Base-by-base conservation (phyloP, 2,113 vertebrate species). In the Pseudopipra pipra region DNA sequence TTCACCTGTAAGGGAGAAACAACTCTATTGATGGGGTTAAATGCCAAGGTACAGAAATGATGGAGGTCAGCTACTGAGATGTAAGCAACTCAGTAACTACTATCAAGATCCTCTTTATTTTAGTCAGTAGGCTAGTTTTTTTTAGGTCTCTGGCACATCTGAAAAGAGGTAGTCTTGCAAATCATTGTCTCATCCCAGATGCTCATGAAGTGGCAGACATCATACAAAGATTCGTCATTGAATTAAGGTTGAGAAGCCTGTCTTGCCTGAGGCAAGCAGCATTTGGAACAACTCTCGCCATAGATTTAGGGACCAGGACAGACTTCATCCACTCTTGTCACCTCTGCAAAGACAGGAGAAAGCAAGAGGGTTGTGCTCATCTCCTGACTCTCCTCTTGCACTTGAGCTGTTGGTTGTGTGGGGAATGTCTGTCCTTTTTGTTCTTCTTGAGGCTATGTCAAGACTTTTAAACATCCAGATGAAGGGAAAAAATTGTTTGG, bases 141-240 rank as follows among this genome's bases (percentile, higher is more conserved):
- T 24, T 89, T 81, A 74, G 19, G 33, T 31, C 8, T 71, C 61
- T 82, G 56, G 15, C 7, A 22, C 65, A 71, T 41, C 37, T 74
- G 61, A 49, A 66, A 67, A 66, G 20, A 72, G 9, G 21, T 30
- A 39, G n/a, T 59, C 25, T 75, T 87, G 44, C 27, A 43, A 56
- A 9, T 16, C 5, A 4, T 22, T 85, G 10, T 78, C 28, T 75
- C 28, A 59, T 46, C 15, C 20, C 35, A 75, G 39, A 12, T 82
- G 41, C 37, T 27, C 30, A 12, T 54, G 33, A 70, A 78, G 14
- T 14, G 8, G 28, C 73, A 84, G 65, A 81, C 41, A 56, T 8
- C 8, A 24, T 8, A 12, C 1, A 3, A 63, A 80, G 23, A 6
- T 56, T 76, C 2, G 0, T 52, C 16, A 13, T 2, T 67, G 30